Conservation (phyloP, 2,888 invertebrate genomes). For the Hypolimnas misippus region DNA sequence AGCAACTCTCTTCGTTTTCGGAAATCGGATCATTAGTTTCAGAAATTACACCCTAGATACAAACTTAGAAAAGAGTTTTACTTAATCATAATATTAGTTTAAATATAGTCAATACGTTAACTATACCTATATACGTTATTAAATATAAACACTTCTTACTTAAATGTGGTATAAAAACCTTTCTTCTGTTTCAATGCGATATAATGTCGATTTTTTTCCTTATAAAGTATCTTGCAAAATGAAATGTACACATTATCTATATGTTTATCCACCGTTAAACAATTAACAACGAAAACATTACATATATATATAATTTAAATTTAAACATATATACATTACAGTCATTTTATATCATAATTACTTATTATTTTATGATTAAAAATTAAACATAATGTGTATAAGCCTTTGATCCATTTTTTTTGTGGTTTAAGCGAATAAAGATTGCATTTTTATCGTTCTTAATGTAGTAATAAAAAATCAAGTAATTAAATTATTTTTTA, state of each 20-base stretch:
- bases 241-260: too few species aligned
- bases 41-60: too few species aligned
- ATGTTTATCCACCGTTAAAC: neutral
- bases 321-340: too few species aligned
- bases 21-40: too few species aligned
- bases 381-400: neutral
- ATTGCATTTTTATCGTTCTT: constrained; percentile 3
- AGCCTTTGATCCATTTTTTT: neutral
- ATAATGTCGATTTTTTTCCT: too few species aligned
- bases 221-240: too few species aligned
- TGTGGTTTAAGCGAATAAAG: neutral
- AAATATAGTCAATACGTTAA: too few species aligned
- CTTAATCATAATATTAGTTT: too few species aligned
- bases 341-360: neutral
- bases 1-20: too few species aligned
- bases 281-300: neutral
- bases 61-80: neutral
- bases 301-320: neutral
- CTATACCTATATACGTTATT: neutral
- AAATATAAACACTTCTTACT: neutral
- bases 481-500: constrained; percentile 4
- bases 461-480: neutral
- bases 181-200: too few species aligned
- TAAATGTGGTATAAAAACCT: too few species aligned
- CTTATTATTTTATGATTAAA: neutral